Base-by-base conservation (phyloP, 1,140 invertebrate species). In the Batillaria attramentaria region DNA sequence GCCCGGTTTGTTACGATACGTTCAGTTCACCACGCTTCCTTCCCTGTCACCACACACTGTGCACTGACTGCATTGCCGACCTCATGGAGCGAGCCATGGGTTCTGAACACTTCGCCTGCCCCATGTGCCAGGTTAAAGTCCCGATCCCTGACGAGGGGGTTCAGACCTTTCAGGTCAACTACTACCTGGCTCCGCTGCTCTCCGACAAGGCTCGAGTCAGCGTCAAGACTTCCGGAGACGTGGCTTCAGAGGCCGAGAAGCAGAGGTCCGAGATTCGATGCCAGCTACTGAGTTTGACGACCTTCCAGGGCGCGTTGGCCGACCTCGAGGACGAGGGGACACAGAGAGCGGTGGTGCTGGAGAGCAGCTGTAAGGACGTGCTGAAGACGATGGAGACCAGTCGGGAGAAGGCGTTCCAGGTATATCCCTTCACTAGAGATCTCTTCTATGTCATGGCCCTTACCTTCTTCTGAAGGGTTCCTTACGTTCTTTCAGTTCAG, bases 31-130 rank as follows among this genome's bases (percentile, higher is more conserved):
- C 73, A 6, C 73, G 73, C 35, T 75, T 75, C 73, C 54, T 75
- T 50, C 73, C 73, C 2, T 75, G 73, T 35, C 73, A 75, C 73
- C 73, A 75, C 73, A 75, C 73, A 37, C 57, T 75, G 57, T 75
- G 73, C 73, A 75, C 73, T 16, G 73, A 75, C 18, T 75, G 73
- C 39, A 75, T 75, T 57, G 18, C 54, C n/a, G 73, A 75, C 73
- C 33, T 75, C 35, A 75, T 75, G 73, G 73, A 75, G 57, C 73
- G 73, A 1, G 73, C 73, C 20, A 3, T 28, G 5, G 35, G 24
- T 16, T 18, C 3, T 33, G 66, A 69, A 20, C n/a, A 39, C 73
- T 75, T 75, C n/a, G 8, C 18, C 18, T 75, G 72, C 37, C 73
- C 73, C 20, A 33, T 75, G 20, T 75, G 73, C 37, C 73, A 75